These are phyloP conservation scores for Meleagris gallopavo DNA, from an alignment of 2,113 vertebrate genomes.

Conservation along the genomic window DNA sequence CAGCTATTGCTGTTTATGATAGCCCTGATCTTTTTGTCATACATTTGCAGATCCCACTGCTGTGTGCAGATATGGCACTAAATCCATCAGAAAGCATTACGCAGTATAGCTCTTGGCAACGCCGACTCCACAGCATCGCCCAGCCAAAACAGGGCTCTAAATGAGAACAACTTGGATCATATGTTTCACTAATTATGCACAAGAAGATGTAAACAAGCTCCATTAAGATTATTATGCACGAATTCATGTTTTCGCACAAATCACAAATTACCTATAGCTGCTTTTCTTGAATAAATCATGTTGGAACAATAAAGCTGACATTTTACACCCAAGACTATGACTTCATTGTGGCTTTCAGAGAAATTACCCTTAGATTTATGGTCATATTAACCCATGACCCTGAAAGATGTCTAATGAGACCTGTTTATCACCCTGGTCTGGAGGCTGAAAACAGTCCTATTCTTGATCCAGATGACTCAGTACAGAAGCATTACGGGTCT, in stretches of 20 bases:
- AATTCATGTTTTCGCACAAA: conserved; percentile 36
- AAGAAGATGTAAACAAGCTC: conserved; percentile 31
- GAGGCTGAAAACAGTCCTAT: background rate
- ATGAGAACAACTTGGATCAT: conserved; percentile 22
- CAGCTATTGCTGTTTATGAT: conserved; percentile 9
- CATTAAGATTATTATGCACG: conserved; percentile 39
- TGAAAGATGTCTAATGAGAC: background rate
- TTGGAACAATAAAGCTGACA: conserved; percentile 8
- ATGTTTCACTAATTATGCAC: conserved; percentile 43
- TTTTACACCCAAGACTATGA: conserved; percentile 16
- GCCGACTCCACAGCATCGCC: background rate
- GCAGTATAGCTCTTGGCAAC: conserved; percentile 22
- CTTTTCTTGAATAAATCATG: conserved; percentile 13
- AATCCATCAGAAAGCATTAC: conserved; percentile 30
- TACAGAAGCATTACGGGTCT: background rate
- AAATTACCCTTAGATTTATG: background rate
- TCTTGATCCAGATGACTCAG: conserved; percentile 6
- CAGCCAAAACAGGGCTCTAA: conserved; percentile 50
- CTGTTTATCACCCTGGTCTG: conserved; percentile 6
- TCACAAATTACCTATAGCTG: conserved; percentile 33
- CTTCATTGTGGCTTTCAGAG: conserved; percentile 24
- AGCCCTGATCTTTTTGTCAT: conserved; percentile 14
- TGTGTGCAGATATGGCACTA: background rate
- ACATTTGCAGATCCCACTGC: conserved; percentile 27
- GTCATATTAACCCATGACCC: conserved; percentile 31